These are phyloP conservation scores for Neofelis nebulosa DNA, from an alignment of 2,113 vertebrate genomes.

Conservation along the genomic window DNA sequence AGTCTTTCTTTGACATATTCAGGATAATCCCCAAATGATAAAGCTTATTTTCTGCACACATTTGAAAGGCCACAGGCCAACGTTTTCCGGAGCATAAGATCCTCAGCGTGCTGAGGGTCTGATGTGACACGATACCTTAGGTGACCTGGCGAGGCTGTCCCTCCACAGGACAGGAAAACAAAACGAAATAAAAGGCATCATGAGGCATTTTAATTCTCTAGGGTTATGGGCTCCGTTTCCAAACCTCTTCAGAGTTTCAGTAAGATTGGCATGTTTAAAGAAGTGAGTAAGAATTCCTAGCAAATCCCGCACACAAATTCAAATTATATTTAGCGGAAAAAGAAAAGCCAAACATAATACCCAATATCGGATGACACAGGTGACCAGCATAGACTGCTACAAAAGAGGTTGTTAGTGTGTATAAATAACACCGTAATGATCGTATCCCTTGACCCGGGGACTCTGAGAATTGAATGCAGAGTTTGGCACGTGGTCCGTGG, in stretches of 20 bases:
- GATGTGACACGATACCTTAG: background rate
- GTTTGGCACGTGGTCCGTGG: background rate
- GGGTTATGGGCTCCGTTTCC: background rate
- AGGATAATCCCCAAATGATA: background rate
- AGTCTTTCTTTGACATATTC: background rate
- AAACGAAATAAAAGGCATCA: background rate
- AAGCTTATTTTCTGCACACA: background rate
- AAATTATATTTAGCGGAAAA: background rate
- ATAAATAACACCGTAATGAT: background rate
- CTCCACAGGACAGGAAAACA: background rate
- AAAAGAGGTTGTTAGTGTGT: background rate
- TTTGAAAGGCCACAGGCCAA: background rate
- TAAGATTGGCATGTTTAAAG: background rate
- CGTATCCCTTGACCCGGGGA: background rate
- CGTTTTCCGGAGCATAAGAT: background rate
- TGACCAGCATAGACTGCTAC: background rate
- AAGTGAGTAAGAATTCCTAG: background rate
- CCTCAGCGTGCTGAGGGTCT: background rate
- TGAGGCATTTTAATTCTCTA: background rate
- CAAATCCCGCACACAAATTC: background rate
- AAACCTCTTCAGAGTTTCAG: background rate
- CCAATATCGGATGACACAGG: background rate
- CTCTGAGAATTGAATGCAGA: background rate
- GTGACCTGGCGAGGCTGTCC: background rate
- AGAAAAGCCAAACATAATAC: background rate